phyloP scores from a whole-genome alignment of 2,888 invertebrate species.

The Zaprionus obscuricornis region DNA sequence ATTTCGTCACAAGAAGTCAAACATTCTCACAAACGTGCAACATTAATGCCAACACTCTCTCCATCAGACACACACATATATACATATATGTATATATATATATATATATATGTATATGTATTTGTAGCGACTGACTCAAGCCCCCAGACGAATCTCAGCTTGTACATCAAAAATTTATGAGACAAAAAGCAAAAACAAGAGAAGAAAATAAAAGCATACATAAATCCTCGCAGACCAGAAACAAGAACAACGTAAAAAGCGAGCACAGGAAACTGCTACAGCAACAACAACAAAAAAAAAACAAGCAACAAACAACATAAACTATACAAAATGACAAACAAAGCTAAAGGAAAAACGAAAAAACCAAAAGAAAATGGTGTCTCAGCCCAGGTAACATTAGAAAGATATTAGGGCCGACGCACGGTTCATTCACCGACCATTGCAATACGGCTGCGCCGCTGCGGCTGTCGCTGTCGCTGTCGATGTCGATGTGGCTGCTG shows the following conservation, averaged over 20 bases:
- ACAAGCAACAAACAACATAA: slow-evolving; percentile 37
- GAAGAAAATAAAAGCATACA: slow-evolving; percentile 33
- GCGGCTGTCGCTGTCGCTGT: slow-evolving; percentile 33
- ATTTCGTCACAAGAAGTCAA: slow-evolving; percentile 72
- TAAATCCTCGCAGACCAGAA: slow-evolving; percentile 70
- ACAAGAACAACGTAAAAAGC: slow-evolving; percentile 45
- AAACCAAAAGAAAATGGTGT: slow-evolving; percentile 71
- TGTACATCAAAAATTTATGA: slow-evolving; percentile 59
- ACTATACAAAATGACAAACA: slow-evolving; percentile 37
- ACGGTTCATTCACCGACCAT: slow-evolving; percentile 81
- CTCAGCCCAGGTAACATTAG: slow-evolving; percentile 73
- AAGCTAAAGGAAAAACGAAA: slow-evolving; percentile 15
- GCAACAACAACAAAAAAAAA: slow-evolving; percentile 30
- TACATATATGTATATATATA: slow-evolving; percentile 12
- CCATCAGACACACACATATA: slow-evolving; percentile 15
- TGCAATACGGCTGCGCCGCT: slow-evolving; percentile 70
- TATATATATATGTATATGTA: slow-evolving; percentile 23
- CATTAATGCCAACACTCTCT: slow-evolving; percentile 20
- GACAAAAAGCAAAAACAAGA: slow-evolving; percentile 58
- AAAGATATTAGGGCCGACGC: slow-evolving; percentile 61
- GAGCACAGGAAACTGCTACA: slow-evolving; percentile 60
- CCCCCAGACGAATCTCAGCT: slow-evolving; percentile 47
- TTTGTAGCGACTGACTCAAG: slow-evolving; percentile 34
- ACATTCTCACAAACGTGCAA: slow-evolving; percentile 40
- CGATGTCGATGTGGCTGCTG: slow-evolving; percentile 28